Evolutionary conservation across 2,888 invertebrate genomes (phyloP).

Genomic region (Norana najaformis): DNA sequence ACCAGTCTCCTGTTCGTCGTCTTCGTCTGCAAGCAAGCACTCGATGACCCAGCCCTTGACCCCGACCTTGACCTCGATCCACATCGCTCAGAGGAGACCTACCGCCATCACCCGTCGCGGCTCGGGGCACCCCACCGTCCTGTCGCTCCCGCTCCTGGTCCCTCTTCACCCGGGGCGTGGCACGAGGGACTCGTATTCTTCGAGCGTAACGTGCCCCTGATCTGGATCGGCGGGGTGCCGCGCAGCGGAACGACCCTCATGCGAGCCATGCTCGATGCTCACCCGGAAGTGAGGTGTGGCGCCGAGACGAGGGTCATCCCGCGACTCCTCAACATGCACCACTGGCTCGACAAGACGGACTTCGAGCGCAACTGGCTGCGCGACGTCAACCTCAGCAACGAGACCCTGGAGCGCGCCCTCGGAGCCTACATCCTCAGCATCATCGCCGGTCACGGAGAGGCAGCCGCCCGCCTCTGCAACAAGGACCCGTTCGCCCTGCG

Average conservation of each 20-base stretch:
- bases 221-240: slow-evolving; percentile 95
- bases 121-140: not conserved
- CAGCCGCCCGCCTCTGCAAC: slow-evolving; percentile 90
- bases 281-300: slow-evolving; percentile 91
- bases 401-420: slow-evolving; percentile 87
- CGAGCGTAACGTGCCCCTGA: slow-evolving; percentile 67
- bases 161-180: not conserved
- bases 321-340: slow-evolving; percentile 80
- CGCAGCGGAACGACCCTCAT: slow-evolving; percentile 87
- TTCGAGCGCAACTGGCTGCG: slow-evolving; percentile 86
- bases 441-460: slow-evolving; percentile 91
- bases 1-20: slow-evolving; percentile 26
- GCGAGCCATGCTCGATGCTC: slow-evolving; percentile 95
- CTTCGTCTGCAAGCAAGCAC: slow-evolving; percentile 28
- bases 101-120: not conserved
- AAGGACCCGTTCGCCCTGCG: slow-evolving; percentile 96
- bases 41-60: slow-evolving; percentile 15
- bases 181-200: slow-evolving; percentile 28
- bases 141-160: not conserved
- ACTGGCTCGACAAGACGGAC: slow-evolving; percentile 90
- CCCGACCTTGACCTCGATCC: not conserved
- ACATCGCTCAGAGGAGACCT: not conserved
- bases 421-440: slow-evolving; percentile 85
- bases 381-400: slow-evolving; percentile 87
- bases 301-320: slow-evolving; percentile 93